Conservation (phyloP, 2,113 vertebrate genomes). For the Hemibagrus wyckioides region DNA sequence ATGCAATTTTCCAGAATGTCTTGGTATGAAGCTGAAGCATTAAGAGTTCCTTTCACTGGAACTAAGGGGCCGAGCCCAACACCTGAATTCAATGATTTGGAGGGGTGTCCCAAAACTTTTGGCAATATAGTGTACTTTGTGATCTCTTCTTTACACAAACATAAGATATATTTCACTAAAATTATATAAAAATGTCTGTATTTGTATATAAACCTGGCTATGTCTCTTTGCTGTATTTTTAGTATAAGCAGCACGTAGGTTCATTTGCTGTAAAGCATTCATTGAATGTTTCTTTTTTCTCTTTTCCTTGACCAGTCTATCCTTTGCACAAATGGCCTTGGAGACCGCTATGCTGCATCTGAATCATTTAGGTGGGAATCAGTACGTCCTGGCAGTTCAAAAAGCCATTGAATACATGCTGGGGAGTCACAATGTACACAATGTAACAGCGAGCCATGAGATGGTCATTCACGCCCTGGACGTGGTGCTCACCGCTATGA, state of each 20-base stretch:
- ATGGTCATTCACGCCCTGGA: conserved; percentile 59
- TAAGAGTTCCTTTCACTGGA: too few relatives aligned
- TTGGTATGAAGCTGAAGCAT: too few relatives aligned
- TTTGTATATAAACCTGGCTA: not conserved
- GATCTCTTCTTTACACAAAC: not conserved
- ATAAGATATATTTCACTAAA: not conserved
- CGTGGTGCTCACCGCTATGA: conserved; percentile 59
- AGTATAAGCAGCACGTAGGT: not conserved
- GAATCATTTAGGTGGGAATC: conserved; percentile 47
- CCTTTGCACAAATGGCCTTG: conserved; percentile 53
- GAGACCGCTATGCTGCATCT: conserved; percentile 43
- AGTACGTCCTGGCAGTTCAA: conserved; percentile 55
- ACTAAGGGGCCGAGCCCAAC: too few relatives aligned
- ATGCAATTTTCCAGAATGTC: too few relatives aligned
- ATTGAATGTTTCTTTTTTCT: conserved; percentile 23
- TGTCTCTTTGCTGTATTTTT: not conserved
- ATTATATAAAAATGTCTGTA: not conserved
- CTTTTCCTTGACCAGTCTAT: conserved; percentile 57
- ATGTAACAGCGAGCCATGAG: conserved; percentile 41
- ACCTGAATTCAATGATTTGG: too few relatives aligned
- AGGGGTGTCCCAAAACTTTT: too few relatives aligned
- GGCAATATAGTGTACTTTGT: not conserved
- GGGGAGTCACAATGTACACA: conserved; percentile 46
- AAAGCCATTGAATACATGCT: conserved; percentile 57
- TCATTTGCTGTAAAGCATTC: not conserved